Percentiles rank a stretch among this genome's conserved stretches.
Evolutionary conservation across 2,113 vertebrate species (phyloP).

Genomic region (Patagioenas fasciata): DNA sequence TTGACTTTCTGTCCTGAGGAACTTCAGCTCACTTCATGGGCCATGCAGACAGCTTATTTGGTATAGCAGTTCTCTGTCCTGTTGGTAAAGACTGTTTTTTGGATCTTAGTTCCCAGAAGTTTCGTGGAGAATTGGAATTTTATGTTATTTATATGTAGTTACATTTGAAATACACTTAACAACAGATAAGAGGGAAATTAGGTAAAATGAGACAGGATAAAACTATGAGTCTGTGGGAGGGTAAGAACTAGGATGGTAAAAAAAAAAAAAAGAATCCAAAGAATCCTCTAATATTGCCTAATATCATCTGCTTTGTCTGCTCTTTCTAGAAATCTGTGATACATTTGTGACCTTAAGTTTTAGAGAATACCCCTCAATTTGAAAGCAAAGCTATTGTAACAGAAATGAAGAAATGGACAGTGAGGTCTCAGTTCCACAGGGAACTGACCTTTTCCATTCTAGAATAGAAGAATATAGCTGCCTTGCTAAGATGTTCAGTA

Average conservation of each 20-base stretch:
- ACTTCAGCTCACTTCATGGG: background rate
- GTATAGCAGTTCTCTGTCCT: background rate
- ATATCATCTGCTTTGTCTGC: background rate
- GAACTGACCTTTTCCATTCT: background rate
- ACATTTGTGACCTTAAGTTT: background rate
- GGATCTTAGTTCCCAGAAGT: background rate
- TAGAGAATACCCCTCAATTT: background rate
- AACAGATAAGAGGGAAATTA: background rate
- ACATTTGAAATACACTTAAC: background rate
- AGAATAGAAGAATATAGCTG: background rate
- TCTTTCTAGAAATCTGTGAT: background rate
- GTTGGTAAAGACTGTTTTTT: background rate
- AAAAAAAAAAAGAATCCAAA: background rate
- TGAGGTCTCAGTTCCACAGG: background rate
- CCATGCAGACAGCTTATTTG: background rate
- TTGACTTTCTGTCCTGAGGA: background rate
- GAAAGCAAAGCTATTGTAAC: background rate
- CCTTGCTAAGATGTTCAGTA: background rate
- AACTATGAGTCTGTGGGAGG: background rate
- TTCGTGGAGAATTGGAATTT: background rate
- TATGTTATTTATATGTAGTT: background rate
- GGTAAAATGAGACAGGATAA: background rate
- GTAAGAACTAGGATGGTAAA: background rate
- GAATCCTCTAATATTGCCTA: background rate
- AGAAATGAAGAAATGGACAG: background rate